A percentile compares a stretch with the other conserved stretches of the same genome.
phyloP scores from a whole-genome alignment of 2,797 vertebrate species.

The Heterohyrax brucei region DNA sequence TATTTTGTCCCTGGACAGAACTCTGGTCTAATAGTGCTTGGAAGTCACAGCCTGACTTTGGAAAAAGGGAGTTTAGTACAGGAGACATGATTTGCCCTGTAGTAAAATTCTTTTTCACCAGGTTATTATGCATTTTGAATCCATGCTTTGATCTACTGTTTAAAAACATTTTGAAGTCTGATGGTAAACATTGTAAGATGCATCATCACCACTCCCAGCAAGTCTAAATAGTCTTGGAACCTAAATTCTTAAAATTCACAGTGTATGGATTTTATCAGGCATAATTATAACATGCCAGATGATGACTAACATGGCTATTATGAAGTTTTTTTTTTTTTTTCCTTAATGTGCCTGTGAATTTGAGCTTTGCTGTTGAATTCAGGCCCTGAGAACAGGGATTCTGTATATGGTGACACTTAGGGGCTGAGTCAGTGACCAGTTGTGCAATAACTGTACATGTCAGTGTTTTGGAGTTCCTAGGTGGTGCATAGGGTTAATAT shows the following conservation, averaged over 20 bases:
- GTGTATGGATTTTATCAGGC: not conserved
- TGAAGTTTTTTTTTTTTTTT: not conserved
- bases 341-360: not conserved
- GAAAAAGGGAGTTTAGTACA: not conserved
- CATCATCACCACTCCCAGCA: not conserved
- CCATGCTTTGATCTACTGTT: constrained; percentile 33
- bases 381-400: not conserved
- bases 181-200: not conserved
- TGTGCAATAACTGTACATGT: accelerated
- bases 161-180: not conserved
- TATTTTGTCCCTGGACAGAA: not conserved
- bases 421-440: not conserved
- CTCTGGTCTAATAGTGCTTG: not conserved
- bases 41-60: accelerated
- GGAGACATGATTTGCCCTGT: not conserved
- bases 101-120: not conserved
- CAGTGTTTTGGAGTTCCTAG: not conserved
- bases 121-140: not conserved
- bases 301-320: not conserved
- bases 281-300: not conserved
- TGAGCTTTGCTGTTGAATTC: not conserved
- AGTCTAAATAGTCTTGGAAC: not conserved
- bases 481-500: no score
- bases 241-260: not conserved
- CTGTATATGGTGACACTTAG: not conserved